Base-by-base conservation (phyloP, 2,888 invertebrate genomes). In the Theristus sp. region DNA sequence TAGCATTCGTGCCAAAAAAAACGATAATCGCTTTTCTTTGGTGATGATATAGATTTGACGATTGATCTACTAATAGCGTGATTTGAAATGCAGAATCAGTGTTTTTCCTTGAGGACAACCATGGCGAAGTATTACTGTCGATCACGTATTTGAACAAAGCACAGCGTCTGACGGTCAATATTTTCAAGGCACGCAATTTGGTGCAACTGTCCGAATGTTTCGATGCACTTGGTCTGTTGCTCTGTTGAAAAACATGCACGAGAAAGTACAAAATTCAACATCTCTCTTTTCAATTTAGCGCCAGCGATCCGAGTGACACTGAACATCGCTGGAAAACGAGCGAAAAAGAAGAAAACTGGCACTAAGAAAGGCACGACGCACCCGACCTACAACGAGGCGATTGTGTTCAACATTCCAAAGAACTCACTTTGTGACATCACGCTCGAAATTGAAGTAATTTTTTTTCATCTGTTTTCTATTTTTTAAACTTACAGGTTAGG, bases 101-200 rank as follows among this genome's bases (percentile, higher is more conserved):
- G n/a, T n/a, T n/a, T n/a, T n/a, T n/a, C n/a, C n/a, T n/a, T n/a
- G n/a, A 74, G 75, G 75, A 76, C 38, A 78, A 79, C 53, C 73
- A 79, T 31, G 81, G 81, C n/a, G 81, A 81, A 65, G 70, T 81
- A 47, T 77, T 81, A 75, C 77, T 81, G 29, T 80, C 81, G 1
- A 67, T 81, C 59, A 77, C 80, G 1, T 81, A 80, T 70, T 75
- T 81, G 60, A 77, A 78, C 1, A 75, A 80, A 25, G 80, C 81
- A 17, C 81, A 81, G 69, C 75, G 81, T 66, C 73, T 82, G 55
- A 81, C 81, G 1, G 79, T 82, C 28, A 81, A 81, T 53, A 73
- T 82, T 2, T 77, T 82, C 62, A 80, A 80, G 65, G 81, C 80
- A 10, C 73, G 79, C 49, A 80, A 80, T 70, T 70, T 81, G 49